phyloP scores from a whole-genome alignment of 2,888 invertebrate species.

The Cinara cedri region DNA sequence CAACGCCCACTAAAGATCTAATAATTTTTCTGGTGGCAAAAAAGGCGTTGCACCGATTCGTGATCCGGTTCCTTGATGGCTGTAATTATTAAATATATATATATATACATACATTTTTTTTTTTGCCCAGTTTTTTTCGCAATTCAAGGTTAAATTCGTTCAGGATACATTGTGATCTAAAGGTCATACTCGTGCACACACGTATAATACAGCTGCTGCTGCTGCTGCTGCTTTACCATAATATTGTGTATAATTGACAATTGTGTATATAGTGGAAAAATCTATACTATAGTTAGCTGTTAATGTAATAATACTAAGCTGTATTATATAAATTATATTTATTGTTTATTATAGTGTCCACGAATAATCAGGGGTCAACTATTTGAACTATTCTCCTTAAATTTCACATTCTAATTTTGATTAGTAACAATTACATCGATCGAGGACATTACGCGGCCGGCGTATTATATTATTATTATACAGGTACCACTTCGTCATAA shows the following conservation, averaged over 20 bases:
- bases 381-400: conserved; percentile 45
- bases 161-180: conserved; percentile 39
- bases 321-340: neutral
- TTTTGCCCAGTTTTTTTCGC: conserved; percentile 19
- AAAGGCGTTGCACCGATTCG: conserved; percentile 44
- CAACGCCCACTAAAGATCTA: conserved; percentile 33
- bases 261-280: neutral
- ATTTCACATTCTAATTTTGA: conserved; percentile 43
- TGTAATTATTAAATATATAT: conserved; percentile 15
- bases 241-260: too few species aligned
- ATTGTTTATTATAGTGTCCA: conserved; percentile 13
- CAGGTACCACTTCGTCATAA: neutral
- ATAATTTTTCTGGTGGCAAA: conserved; percentile 44
- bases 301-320: neutral
- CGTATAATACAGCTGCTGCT: neutral
- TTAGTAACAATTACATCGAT: conserved; percentile 3
- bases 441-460: neutral
- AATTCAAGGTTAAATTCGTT: conserved; percentile 34
- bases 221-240: too few species aligned
- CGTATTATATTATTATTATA: neutral
- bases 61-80: conserved; percentile 46
- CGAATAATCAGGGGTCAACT: conserved; percentile 22
- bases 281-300: neutral
- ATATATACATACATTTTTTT: conserved; percentile 34
- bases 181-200: conserved; percentile 31